Evolutionary conservation across 1,140 invertebrate genomes (phyloP).

Genomic region (Hyphantria cunea): DNA sequence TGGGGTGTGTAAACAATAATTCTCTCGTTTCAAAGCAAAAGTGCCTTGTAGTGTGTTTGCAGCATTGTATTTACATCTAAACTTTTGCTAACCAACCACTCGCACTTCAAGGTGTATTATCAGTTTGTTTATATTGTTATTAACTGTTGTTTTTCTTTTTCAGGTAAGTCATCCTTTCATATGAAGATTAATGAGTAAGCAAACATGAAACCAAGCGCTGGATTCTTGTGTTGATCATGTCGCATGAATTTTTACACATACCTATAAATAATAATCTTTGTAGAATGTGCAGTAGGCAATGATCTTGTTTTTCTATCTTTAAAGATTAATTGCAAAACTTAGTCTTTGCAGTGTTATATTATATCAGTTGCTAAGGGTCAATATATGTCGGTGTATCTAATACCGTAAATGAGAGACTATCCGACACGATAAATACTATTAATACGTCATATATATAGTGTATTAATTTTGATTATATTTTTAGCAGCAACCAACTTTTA

Average conservation of each 20-base stretch:
- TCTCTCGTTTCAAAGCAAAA: conserved; percentile 48
- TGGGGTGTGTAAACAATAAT: conserved; percentile 51
- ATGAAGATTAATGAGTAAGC: conserved; percentile 17
- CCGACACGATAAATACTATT: no score
- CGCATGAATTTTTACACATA: not conserved
- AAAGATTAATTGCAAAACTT: no score
- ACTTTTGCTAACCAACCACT: conserved; percentile 19
- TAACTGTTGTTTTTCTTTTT: conserved; percentile 33
- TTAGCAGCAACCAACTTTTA: no score
- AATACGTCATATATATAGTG: no score
- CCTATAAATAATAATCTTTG: not conserved
- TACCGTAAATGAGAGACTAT: no score
- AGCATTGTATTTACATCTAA: conserved; percentile 8
- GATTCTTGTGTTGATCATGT: not conserved
- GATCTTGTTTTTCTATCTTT: no score
- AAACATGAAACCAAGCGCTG: not conserved
- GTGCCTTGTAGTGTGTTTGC: conserved; percentile 14
- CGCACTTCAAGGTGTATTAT: not conserved
- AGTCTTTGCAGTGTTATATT: no score
- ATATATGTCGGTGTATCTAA: no score
- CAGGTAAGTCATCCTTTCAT: conserved; percentile 41
- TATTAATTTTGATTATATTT: no score
- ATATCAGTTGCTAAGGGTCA: no score
- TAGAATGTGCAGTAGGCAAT: no score
- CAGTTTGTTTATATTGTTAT: conserved; percentile 11